These are phyloP conservation scores for Ptychobarbus kaznakovi DNA, from an alignment of 2,797 vertebrate species.

Conservation along the genomic window DNA sequence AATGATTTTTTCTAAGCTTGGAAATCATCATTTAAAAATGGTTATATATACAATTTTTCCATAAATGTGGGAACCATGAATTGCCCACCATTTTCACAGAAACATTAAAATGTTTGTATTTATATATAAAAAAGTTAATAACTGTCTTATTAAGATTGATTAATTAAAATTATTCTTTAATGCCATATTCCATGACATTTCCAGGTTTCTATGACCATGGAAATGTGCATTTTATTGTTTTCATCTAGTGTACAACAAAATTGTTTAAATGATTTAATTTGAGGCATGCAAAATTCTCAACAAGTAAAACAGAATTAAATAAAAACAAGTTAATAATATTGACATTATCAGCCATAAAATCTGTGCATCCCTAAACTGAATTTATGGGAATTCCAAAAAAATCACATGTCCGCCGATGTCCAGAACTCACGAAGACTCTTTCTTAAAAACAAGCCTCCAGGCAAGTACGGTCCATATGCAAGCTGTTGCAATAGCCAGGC, in stretches of 20 bases:
- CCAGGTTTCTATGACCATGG: background rate
- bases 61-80: background rate
- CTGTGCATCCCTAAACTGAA: background rate
- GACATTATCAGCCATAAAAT: background rate
- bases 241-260: background rate
- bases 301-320: background rate
- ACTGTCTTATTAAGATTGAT: background rate
- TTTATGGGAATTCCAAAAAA: background rate
- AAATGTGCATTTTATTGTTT: background rate
- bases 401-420: constrained; percentile 41
- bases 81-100: background rate
- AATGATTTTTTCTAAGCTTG: background rate
- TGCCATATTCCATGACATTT: background rate
- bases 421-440: constrained; percentile 66
- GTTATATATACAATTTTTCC: background rate
- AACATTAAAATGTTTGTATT: background rate
- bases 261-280: background rate
- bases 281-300: background rate
- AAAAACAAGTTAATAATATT: background rate
- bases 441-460: constrained; percentile 74
- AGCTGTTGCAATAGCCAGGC: constrained; percentile 75
- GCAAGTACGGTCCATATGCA: constrained; percentile 70
- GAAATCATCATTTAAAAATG: background rate
- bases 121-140: background rate
- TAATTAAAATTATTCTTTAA: background rate